These are phyloP conservation scores for Corbicula japonica DNA, from an alignment of 2,888 invertebrate genomes.

Conservation along the genomic window DNA sequence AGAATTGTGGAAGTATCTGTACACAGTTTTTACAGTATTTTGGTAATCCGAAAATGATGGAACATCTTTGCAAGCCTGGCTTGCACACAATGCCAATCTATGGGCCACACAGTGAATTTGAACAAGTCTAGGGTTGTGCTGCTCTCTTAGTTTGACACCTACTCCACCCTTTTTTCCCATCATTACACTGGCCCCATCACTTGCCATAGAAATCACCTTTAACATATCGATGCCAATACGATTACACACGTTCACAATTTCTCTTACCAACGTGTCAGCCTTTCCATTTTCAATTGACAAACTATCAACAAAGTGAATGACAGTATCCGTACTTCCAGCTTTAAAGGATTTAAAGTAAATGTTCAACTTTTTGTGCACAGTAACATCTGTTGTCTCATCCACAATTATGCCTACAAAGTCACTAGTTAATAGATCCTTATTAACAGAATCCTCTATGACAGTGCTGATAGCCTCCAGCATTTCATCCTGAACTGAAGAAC, in stretches of 20 bases:
- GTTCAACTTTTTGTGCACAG: constrained; percentile 54
- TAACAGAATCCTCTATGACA: constrained; percentile 10
- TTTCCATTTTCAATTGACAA: constrained; percentile 34
- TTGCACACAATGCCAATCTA: constrained; percentile 28
- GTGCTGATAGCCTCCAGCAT: constrained; percentile 44
- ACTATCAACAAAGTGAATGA: constrained; percentile 49
- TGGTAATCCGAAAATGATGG: constrained; percentile 11
- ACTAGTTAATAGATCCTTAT: constrained; percentile 26
- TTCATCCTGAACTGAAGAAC: constrained; percentile 28
- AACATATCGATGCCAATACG: constrained; percentile 29
- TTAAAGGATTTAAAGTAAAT: constrained; percentile 48
- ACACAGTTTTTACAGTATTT: constrained; percentile 13
- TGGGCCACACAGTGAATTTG: constrained; percentile 54
- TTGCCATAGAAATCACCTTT: constrained; percentile 47
- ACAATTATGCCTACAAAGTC: constrained; percentile 48
- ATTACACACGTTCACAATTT: constrained; percentile 30
- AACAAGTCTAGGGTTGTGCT: constrained; percentile 31
- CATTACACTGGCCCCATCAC: constrained; percentile 57
- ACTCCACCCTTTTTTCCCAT: constrained; percentile 43
- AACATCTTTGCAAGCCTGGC: constrained; percentile 9
- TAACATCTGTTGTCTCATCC: constrained; percentile 50
- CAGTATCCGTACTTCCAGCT: constrained; percentile 20
- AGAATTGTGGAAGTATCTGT: constrained; percentile 23
- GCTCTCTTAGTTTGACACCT: constrained; percentile 10
- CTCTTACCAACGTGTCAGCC: constrained; percentile 46